These are phyloP conservation scores for Ditylenchus dipsaci DNA, from an alignment of 1,140 invertebrate genomes.

Conservation along the genomic window DNA sequence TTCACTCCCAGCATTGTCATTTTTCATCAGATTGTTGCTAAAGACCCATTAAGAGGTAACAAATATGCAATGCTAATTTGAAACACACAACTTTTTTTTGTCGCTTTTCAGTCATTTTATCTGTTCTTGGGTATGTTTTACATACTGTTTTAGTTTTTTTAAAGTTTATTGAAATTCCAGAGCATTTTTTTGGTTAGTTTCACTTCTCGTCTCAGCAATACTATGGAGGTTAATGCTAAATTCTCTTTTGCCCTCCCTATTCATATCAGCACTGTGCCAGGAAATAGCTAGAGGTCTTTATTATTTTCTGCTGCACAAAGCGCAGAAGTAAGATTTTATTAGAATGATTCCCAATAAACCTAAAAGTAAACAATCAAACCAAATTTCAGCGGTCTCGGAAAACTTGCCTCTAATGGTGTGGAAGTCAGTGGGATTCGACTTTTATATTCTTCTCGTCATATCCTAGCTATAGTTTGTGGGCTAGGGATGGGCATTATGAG, in stretches of 20 bases:
- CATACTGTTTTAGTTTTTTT: no score
- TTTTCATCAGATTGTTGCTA: slow-evolving; percentile 31
- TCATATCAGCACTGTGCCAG: slow-evolving; percentile 32
- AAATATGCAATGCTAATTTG: no score
- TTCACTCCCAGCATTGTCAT: slow-evolving; percentile 34
- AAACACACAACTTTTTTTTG: no score
- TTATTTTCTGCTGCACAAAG: slow-evolving; percentile 37
- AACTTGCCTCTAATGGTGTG: slow-evolving; percentile 36
- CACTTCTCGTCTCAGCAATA: slow-evolving; percentile 31
- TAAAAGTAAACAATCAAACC: slow-evolving; percentile 5
- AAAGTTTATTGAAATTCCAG: slow-evolving; percentile 15
- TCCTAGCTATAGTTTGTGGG: slow-evolving; percentile 45
- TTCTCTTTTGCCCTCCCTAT: slow-evolving; percentile 16
- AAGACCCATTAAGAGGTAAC: slow-evolving; percentile 35
- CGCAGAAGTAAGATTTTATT: slow-evolving; percentile 33
- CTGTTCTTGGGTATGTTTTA: slow-evolving; percentile 34
- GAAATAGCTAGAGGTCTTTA: slow-evolving; percentile 32
- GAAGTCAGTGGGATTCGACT: slow-evolving; percentile 32
- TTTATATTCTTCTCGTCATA: slow-evolving; percentile 40
- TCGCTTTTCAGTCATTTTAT: slow-evolving; percentile 21
- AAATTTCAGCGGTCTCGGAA: slow-evolving; percentile 26
- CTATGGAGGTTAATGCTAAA: slow-evolving; percentile 16
- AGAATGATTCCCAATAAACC: not conserved
- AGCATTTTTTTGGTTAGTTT: slow-evolving; percentile 39
- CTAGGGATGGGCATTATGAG: slow-evolving; percentile 45